These are phyloP conservation scores for Thomomys bottae DNA, from an alignment of 2,113 vertebrate genomes.

Conservation along the genomic window DNA sequence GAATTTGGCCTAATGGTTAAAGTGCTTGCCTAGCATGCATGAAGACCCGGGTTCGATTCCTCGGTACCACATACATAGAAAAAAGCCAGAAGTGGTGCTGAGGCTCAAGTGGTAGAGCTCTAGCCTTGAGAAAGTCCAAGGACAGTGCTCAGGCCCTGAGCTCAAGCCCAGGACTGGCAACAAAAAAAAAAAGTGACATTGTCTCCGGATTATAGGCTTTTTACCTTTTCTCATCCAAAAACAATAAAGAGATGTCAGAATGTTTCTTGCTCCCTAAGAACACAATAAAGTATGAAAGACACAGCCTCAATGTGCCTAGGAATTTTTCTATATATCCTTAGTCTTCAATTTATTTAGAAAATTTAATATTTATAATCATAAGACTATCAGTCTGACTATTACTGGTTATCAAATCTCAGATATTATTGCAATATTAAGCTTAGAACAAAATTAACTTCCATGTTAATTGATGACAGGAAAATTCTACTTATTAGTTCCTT, in stretches of 20 bases:
- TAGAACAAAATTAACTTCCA: conserved; percentile 8
- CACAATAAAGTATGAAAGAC: not conserved
- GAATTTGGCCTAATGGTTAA: too few relatives aligned
- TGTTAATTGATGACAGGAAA: conserved; percentile 12
- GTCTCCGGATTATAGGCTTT: not conserved
- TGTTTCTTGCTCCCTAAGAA: not conserved
- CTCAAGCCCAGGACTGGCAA: too few relatives aligned
- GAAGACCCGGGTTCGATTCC: too few relatives aligned
- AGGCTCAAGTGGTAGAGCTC: too few relatives aligned
- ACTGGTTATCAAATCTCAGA: not conserved
- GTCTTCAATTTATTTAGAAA: not conserved
- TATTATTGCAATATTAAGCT: conserved; percentile 11
- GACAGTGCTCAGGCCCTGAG: too few relatives aligned
- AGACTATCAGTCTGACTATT: not conserved
- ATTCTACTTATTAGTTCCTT: not conserved
- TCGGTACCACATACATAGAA: too few relatives aligned
- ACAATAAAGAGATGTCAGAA: not conserved
- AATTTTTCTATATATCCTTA: not conserved
- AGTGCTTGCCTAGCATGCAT: too few relatives aligned
- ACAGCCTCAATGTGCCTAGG: not conserved
- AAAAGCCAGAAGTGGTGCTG: too few relatives aligned
- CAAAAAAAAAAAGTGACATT: not conserved
- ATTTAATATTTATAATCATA: not conserved
- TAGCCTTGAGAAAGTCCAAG: too few relatives aligned
- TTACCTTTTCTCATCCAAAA: not conserved